A percentile compares a stretch with the other conserved stretches of the same genome.
Evolutionary conservation across 2,888 invertebrate genomes (phyloP).

Genomic region (Tinea pellionella): DNA sequence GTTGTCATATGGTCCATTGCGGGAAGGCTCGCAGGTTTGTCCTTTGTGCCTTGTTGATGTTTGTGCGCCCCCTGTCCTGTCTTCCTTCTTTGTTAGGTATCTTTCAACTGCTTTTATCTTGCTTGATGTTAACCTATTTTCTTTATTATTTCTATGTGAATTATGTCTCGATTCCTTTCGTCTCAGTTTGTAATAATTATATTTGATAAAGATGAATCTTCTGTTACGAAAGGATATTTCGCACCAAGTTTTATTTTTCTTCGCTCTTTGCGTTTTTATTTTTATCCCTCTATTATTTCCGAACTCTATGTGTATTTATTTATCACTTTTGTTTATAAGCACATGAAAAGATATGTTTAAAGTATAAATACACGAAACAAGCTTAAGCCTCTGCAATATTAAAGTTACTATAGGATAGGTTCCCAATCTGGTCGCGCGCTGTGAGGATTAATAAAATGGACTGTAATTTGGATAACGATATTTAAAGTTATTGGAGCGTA

Average conservation of each 20-base stretch:
- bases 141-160: constrained; percentile 25
- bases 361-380: constrained; percentile 17
- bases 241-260: not conserved
- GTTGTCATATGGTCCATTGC: constrained; percentile 76
- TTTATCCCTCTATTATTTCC: not conserved
- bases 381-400: constrained; percentile 52
- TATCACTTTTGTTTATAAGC: constrained; percentile 61
- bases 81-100: constrained; percentile 30
- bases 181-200: not conserved
- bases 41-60: constrained; percentile 64
- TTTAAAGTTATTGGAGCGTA: no score
- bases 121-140: constrained; percentile 20
- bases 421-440: not conserved
- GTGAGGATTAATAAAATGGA: no score
- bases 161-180: not conserved
- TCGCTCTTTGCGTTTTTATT: constrained; percentile 3
- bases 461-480: no score
- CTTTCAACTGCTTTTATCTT: constrained; percentile 7
- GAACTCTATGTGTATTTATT: constrained; percentile 26
- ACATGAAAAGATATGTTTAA: constrained; percentile 54
- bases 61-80: constrained; percentile 46
- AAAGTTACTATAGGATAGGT: not conserved
- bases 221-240: not conserved
- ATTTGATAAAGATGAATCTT: not conserved
- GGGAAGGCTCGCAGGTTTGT: constrained; percentile 76